Conservation (phyloP, 2,797 vertebrate genomes). For the Odontamblyopus rebecca region DNA sequence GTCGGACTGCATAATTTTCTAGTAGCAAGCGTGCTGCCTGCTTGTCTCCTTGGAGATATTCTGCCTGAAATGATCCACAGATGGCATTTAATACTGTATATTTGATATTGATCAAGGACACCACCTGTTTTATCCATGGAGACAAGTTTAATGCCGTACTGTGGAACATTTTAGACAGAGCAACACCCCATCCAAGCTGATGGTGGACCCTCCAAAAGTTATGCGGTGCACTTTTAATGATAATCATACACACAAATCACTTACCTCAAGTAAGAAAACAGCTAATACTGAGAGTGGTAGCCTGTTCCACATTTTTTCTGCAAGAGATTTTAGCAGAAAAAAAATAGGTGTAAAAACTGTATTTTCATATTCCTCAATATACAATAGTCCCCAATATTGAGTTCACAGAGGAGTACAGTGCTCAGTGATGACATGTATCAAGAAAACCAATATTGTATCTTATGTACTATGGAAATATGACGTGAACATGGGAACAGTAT, state of each 20-base stretch:
- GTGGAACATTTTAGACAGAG: background rate
- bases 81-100: background rate
- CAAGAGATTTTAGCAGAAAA: constrained; percentile 5
- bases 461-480: background rate
- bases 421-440: too few species aligned
- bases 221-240: background rate
- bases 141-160: background rate
- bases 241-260: constrained; percentile 2
- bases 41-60: background rate
- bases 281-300: constrained; percentile 43
- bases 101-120: too few species aligned
- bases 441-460: background rate
- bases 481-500: background rate
- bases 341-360: constrained; percentile 3
- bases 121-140: background rate
- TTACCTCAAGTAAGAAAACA: constrained; percentile 55
- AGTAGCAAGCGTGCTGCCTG: background rate
- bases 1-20: background rate
- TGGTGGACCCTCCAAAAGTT: background rate
- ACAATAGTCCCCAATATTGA: too few species aligned
- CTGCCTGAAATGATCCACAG: background rate
- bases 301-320: constrained; percentile 65
- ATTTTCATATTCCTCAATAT: too few species aligned
- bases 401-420: too few species aligned
- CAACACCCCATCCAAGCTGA: background rate